phyloP scores from a whole-genome alignment of 2,888 invertebrate species.

The Callinectes sapidus region DNA sequence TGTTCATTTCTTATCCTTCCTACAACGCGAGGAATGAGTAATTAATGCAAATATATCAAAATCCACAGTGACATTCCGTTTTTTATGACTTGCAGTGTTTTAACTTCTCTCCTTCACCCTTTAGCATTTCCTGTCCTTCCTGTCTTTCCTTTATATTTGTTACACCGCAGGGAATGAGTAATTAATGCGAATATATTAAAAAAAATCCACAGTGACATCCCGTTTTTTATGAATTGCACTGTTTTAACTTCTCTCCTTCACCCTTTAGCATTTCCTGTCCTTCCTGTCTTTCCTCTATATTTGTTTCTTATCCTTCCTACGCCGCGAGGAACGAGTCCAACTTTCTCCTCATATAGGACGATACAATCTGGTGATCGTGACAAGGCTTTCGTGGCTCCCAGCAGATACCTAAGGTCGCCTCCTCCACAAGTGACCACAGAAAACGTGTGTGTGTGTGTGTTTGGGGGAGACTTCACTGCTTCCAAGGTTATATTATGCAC shows the following conservation, averaged over 20 bases:
- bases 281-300: neutral
- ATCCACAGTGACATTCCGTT: neutral
- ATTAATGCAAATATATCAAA: no score
- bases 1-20: neutral
- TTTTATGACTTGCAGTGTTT: neutral
- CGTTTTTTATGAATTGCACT: neutral
- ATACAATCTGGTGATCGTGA: constrained; percentile 7
- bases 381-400: neutral
- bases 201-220: neutral
- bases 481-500: neutral
- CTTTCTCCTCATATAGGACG: neutral
- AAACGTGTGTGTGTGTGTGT: neutral
- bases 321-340: neutral
- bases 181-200: no score
- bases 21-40: no score
- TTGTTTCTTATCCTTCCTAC: neutral
- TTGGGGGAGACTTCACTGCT: neutral
- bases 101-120: neutral
- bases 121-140: neutral
- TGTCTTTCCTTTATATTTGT: neutral
- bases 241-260: neutral
- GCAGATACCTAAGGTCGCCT: neutral
- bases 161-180: no score
- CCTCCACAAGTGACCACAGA: neutral
- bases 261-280: neutral